Conservation (phyloP, 2,113 vertebrate species). For the Ptilorrhoa leucosticta region DNA sequence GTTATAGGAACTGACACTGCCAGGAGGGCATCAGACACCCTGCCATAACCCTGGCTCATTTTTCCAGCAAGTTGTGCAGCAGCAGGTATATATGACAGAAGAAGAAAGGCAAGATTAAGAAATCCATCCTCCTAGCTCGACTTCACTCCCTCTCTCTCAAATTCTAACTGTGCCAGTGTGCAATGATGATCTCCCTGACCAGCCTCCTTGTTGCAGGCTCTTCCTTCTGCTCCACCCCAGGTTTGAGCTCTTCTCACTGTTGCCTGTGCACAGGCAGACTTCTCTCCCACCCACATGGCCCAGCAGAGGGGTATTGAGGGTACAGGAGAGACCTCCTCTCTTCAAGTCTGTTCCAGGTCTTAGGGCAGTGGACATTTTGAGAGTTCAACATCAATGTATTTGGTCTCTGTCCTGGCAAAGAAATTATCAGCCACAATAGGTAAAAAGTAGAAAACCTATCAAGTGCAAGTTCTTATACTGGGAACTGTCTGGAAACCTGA, state of each 20-base stretch:
- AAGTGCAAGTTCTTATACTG: background rate
- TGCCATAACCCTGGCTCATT: background rate
- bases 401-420: background rate
- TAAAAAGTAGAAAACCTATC: background rate
- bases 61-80: background rate
- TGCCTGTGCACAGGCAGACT: background rate
- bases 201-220: background rate
- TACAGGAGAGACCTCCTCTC: background rate
- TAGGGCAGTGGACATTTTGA: background rate
- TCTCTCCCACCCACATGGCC: background rate
- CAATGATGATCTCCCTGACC: background rate
- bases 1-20: background rate
- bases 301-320: background rate
- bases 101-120: background rate
- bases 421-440: background rate
- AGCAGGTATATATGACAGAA: background rate
- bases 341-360: background rate
- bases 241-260: background rate
- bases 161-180: background rate
- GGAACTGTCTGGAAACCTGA: background rate
- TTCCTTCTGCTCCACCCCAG: background rate
- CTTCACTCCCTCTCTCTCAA: background rate
- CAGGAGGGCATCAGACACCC: background rate
- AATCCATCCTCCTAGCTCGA: background rate
- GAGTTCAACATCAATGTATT: fast-evolving